Conservation (phyloP, 1,140 invertebrate species). For the Neodiprion fabricii region DNA sequence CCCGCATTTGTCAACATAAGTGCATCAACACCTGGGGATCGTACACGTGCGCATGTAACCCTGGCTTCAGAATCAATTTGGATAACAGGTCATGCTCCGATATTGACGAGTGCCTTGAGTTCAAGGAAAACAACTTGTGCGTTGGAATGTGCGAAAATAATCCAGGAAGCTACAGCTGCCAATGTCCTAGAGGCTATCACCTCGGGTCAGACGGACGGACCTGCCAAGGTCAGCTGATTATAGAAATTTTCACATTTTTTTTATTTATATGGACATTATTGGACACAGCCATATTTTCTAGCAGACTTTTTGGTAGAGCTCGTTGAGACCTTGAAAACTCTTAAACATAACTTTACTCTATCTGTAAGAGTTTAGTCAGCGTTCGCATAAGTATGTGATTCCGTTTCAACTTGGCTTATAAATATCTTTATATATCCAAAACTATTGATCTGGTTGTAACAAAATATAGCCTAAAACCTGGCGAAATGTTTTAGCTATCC, state of each 20-base stretch:
- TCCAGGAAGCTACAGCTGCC: constrained; percentile 85
- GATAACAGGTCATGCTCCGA: constrained; percentile 85
- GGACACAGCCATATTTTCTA: neutral
- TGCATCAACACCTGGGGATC: constrained; percentile 86
- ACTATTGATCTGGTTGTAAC: too few relatives aligned
- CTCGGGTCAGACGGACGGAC: constrained; percentile 72
- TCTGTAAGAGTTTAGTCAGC: too few relatives aligned
- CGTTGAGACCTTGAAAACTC: too few relatives aligned
- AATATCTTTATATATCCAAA: too few relatives aligned
- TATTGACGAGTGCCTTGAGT: constrained; percentile 85
- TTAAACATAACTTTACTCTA: too few relatives aligned
- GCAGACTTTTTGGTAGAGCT: too few relatives aligned
- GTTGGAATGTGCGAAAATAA: constrained; percentile 87
- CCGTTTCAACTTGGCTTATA: too few relatives aligned
- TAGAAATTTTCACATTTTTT: too few relatives aligned
- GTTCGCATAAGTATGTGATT: too few relatives aligned
- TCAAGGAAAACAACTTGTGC: constrained; percentile 75
- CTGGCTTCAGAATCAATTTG: constrained; percentile 72
- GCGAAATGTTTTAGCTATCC: too few relatives aligned
- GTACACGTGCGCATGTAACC: constrained; percentile 78
- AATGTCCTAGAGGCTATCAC: constrained; percentile 85
- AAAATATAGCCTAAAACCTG: too few relatives aligned
- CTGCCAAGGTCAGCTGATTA: constrained; percentile 71
- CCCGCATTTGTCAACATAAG: constrained; percentile 80
- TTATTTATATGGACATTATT: neutral